phyloP scores from a whole-genome alignment of 2,797 vertebrate species.

The Ceyx erithaca region DNA sequence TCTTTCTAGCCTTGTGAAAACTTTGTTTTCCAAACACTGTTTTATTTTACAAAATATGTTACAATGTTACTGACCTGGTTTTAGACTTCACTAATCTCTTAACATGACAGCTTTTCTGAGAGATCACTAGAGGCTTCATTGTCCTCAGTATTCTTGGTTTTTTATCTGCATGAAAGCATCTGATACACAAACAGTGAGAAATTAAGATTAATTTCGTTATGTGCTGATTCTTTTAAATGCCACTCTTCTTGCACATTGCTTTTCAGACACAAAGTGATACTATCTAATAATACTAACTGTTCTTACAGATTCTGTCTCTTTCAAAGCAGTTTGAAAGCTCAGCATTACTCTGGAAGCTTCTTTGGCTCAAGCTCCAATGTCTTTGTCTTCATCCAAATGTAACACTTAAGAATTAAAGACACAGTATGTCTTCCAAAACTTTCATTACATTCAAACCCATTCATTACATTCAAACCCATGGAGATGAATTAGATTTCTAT shows the following conservation, averaged over 20 bases:
- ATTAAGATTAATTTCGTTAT: not conserved
- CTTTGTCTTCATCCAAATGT: not conserved
- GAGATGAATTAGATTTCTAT: not conserved
- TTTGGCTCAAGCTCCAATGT: not conserved
- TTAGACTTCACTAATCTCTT: not conserved
- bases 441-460: not conserved
- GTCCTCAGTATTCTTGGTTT: not conserved
- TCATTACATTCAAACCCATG: not conserved
- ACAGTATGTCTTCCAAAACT: not conserved
- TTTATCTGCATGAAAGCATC: not conserved
- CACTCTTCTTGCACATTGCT: not conserved
- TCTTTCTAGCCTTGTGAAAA: not conserved
- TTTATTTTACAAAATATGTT: not conserved
- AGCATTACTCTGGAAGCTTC: not conserved
- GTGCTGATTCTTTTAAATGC: not conserved
- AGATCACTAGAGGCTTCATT: not conserved
- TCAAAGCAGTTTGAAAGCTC: not conserved
- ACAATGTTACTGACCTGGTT: not conserved
- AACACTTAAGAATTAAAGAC: not conserved
- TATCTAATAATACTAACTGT: not conserved
- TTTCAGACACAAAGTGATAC: not conserved
- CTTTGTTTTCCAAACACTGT: not conserved
- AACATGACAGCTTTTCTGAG: not conserved
- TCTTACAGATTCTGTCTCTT: not conserved
- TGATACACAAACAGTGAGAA: not conserved